phyloP scores from a whole-genome alignment of 2,797 vertebrate genomes.

The Sebastes wilsoni region DNA sequence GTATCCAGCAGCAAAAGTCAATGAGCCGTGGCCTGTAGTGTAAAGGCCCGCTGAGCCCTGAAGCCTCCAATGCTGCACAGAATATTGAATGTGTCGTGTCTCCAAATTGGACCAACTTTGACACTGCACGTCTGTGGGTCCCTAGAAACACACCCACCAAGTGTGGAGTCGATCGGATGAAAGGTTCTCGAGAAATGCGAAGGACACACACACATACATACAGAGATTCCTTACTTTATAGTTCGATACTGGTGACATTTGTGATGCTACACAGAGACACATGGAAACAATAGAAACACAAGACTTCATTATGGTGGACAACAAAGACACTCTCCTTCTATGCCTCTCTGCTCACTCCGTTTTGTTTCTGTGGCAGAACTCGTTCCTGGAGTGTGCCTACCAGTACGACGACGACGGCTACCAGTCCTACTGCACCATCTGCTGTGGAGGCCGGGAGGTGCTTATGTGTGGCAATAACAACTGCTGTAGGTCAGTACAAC shows the following conservation, averaged over 20 bases:
- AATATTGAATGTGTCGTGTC: too few relatives aligned
- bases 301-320: neutral
- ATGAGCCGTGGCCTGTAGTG: neutral
- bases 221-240: too few relatives aligned
- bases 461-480: conserved; percentile 93
- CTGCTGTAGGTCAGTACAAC: conserved; percentile 89
- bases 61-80: neutral
- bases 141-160: neutral
- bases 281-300: neutral
- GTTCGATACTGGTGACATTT: neutral
- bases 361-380: conserved; percentile 83
- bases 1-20: neutral
- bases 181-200: neutral
- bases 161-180: neutral
- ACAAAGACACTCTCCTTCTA: neutral
- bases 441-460: conserved; percentile 94
- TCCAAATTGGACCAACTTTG: too few relatives aligned
- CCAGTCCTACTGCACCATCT: conserved; percentile 96
- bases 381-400: conserved; percentile 95
- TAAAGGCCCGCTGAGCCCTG: neutral
- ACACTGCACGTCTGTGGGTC: neutral
- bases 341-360: neutral
- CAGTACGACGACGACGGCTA: conserved; percentile 97
- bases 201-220: neutral
- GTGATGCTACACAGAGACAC: neutral